phyloP scores from a whole-genome alignment of 2,888 invertebrate species.

The Mesorhabditis spiculigera region DNA sequence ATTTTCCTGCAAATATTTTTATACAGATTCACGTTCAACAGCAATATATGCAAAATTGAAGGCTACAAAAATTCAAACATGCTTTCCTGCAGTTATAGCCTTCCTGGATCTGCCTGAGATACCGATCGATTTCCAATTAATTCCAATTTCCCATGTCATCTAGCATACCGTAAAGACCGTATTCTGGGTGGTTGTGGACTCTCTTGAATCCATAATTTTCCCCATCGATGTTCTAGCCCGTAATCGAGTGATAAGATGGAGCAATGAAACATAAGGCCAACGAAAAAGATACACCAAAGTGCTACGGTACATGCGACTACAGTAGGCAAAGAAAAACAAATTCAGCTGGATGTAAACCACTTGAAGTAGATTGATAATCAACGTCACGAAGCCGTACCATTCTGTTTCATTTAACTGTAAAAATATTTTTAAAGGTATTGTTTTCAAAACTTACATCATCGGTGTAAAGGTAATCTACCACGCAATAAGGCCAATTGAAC shows the following conservation, averaged over 20 bases:
- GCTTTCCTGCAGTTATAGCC: too few relatives aligned
- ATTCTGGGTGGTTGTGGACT: not conserved
- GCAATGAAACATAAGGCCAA: not conserved
- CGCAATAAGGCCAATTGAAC: slow-evolving; percentile 36
- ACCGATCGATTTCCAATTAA: too few relatives aligned
- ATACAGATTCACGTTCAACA: too few relatives aligned
- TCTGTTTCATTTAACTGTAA: slow-evolving; percentile 18
- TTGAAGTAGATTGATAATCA: slow-evolving; percentile 31
- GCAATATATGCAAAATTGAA: too few relatives aligned
- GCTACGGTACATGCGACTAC: slow-evolving; percentile 24
- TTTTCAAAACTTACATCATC: slow-evolving; percentile 19
- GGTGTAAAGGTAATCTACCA: slow-evolving; percentile 35
- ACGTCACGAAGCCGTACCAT: slow-evolving; percentile 23
- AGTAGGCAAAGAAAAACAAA: slow-evolving; percentile 32
- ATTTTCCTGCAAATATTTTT: too few relatives aligned
- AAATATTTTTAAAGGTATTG: not conserved
- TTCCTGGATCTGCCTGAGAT: too few relatives aligned
- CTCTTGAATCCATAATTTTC: not conserved
- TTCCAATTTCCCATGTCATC: too few relatives aligned
- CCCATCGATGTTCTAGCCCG: not conserved
- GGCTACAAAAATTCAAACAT: too few relatives aligned
- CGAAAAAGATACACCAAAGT: slow-evolving; percentile 13
- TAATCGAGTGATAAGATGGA: not conserved
- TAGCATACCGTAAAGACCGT: slow-evolving; percentile 6
- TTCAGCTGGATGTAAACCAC: slow-evolving; percentile 33